Conservation (phyloP, 1,140 invertebrate genomes). For the Trachymyrmex septentrionalis region DNA sequence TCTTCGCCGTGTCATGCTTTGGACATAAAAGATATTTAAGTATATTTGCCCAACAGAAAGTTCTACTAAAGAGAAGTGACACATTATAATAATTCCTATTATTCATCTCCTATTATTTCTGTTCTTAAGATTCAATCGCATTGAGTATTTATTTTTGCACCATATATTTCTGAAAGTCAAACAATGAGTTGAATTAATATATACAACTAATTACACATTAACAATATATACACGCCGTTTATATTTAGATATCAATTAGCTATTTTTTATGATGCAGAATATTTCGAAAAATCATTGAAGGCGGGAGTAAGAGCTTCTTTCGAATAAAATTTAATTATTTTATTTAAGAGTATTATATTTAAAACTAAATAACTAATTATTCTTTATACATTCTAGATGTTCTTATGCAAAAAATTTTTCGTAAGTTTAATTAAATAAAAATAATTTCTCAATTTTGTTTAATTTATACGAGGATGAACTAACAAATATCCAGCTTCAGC, state of each 20-base stretch:
- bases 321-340: slow-evolving; percentile 1
- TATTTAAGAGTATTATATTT: background rate
- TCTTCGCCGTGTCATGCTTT: background rate
- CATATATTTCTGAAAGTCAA: background rate
- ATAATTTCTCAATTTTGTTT: background rate
- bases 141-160: slow-evolving; percentile 29
- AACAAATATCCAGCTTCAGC: background rate
- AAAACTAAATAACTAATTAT: background rate
- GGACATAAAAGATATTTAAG: slow-evolving; percentile 3
- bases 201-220: slow-evolving; percentile 57
- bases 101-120: background rate
- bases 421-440: background rate
- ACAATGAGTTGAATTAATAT: slow-evolving; percentile 44
- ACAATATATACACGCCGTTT: slow-evolving; percentile 31
- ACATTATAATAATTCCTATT: background rate
- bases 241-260: slow-evolving; percentile 18
- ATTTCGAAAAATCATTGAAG: background rate
- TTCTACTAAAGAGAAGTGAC: background rate
- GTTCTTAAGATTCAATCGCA: slow-evolving; percentile 19
- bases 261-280: background rate
- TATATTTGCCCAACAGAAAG: background rate
- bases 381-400: background rate
- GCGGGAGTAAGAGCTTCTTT: slow-evolving; percentile 20
- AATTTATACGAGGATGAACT: background rate
- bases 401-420: slow-evolving; percentile 3